Conservation (phyloP, 37 sponge, comb jelly and placozoan species). For the Cliona cf. orientalis region DNA sequence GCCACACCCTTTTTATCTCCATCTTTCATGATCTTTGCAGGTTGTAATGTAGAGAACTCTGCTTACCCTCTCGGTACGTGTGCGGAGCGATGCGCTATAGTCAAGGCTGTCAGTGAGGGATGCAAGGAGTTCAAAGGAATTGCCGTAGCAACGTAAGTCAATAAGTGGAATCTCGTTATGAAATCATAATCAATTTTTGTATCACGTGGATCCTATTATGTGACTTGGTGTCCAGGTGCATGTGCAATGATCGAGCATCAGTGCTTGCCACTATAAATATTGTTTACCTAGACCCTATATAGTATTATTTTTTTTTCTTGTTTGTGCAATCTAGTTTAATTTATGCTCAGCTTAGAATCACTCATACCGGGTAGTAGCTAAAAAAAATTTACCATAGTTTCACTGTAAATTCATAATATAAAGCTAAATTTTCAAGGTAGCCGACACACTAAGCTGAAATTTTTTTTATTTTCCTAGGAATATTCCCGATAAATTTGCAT, state of each 20-base stretch:
- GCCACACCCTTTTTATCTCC: not conserved
- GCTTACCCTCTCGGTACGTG: slow-evolving; percentile 77
- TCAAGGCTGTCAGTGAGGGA: slow-evolving; percentile 95
- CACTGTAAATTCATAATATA: not conserved
- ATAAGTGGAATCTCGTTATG: not conserved
- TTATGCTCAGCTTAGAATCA: too few relatives aligned
- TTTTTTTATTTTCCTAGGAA: slow-evolving; percentile 38
- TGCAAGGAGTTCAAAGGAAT: slow-evolving; percentile 64
- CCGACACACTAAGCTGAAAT: not conserved
- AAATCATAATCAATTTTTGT: not conserved
- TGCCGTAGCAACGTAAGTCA: slow-evolving; percentile 80
- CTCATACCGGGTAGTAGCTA: too few relatives aligned
- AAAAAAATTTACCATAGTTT: too few relatives aligned
- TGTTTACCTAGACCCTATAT: too few relatives aligned
- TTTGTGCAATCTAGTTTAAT: too few relatives aligned
- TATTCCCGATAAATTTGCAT: slow-evolving; percentile 44
- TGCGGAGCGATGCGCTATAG: slow-evolving; percentile 88
- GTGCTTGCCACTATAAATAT: too few relatives aligned
- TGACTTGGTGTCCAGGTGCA: too few relatives aligned
- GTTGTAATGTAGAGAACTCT: slow-evolving; percentile 97
- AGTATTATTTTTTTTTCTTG: too few relatives aligned
- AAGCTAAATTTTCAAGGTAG: not conserved
- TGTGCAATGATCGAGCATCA: too few relatives aligned
- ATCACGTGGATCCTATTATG: too few relatives aligned
- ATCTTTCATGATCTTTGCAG: slow-evolving; percentile 15